These are phyloP conservation scores for Pseudocheirus occidentalis DNA, from an alignment of 2,797 vertebrate species.

Conservation along the genomic window DNA sequence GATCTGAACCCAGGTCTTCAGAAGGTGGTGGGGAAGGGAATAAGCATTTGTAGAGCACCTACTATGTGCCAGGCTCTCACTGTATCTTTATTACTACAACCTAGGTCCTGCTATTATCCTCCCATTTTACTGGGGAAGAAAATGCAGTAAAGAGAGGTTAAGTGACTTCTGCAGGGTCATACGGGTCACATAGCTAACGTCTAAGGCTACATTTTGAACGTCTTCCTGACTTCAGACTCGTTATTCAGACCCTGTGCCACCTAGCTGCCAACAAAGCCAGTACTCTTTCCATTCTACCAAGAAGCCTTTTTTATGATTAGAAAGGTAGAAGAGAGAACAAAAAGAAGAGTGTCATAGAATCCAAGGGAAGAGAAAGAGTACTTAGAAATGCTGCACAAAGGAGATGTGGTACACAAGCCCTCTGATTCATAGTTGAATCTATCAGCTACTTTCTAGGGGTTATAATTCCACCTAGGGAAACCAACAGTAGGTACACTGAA, in stretches of 20 bases:
- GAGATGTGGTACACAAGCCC: not conserved
- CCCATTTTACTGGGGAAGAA: not conserved
- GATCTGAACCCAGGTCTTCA: not conserved
- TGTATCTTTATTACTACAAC: not conserved
- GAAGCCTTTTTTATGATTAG: not conserved
- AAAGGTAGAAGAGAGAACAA: not conserved
- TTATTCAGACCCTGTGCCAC: not conserved
- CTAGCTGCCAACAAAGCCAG: not conserved
- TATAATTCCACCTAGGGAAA: not conserved
- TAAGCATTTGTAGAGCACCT: not conserved
- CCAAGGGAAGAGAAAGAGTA: not conserved
- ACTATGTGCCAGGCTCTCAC: not conserved
- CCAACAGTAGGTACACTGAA: not conserved
- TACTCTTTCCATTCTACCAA: not conserved
- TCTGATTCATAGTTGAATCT: not conserved
- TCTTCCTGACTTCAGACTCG: not conserved
- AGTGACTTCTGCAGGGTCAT: not conserved
- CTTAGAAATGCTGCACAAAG: not conserved
- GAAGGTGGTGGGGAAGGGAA: not conserved
- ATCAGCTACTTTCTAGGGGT: not conserved
- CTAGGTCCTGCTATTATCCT: not conserved
- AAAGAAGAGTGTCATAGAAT: not conserved
- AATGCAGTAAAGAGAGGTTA: not conserved
- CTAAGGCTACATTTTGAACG: not conserved
- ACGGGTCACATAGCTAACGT: not conserved